Base-by-base conservation (phyloP, 2,888 invertebrate species). In the Dynastes hyllus region DNA sequence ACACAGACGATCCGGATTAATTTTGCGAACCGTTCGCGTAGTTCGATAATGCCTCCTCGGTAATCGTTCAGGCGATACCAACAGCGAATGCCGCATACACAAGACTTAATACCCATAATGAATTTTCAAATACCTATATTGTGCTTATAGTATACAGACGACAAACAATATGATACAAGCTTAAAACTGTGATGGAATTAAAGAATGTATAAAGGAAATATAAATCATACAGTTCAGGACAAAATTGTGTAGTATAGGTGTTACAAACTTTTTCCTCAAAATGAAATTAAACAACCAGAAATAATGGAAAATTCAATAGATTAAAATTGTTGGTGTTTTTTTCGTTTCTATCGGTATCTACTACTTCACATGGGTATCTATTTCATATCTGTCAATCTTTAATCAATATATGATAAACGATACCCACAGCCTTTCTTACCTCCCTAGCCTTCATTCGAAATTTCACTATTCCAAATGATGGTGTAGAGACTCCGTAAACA, bases 111-210 rank as follows among this genome's bases (percentile, higher is more conserved):
- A 61, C 73, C 61, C 61, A 40, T 73, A 73, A 73, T 73, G 73
- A 73, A 73, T 58, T 73, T 73, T 73, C 50, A 32, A 73, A 73
- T 73, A 71, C 61, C 73, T 73, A 71, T 45, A 32, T 58, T 53
- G 13, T n/a, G 53, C 11, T 45, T 45, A 45, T 8, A 8, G 11
- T 45, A 11, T 45, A 11, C 11, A 2, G 45, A 45, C 8, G 45
- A 45, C 8, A 45, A 45, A 45, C 45, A 11, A 8, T 45, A 11
- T 45, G 11, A 45, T 8, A 8, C 45, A 1, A 45, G 61, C 61
- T 73, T 73, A 27, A 73, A 73, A 61, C 61, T 69, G 2, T 73
- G 58, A 73, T 61, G 73, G 73, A 73, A 61, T 61, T 73, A 73
- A 37, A 53, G 73, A 27, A 40, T 45, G 61, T n/a, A 45, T 8